phyloP scores from a whole-genome alignment of 2,113 vertebrate species.

The Smithornis capensis region DNA sequence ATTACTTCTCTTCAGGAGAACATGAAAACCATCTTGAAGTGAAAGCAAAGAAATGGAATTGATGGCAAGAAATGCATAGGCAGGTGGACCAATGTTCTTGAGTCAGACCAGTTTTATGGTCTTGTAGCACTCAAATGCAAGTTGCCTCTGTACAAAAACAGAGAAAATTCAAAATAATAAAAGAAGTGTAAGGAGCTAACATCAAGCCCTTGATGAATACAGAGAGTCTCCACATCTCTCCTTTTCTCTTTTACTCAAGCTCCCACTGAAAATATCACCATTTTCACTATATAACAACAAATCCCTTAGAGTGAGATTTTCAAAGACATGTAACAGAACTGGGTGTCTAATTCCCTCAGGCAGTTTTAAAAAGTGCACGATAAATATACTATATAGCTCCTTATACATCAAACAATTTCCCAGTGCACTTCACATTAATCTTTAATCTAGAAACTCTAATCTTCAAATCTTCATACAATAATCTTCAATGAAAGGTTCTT shows the following conservation, averaged over 20 bases:
- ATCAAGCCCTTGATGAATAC: not conserved
- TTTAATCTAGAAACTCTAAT: slow-evolving; percentile 64
- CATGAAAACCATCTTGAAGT: not conserved
- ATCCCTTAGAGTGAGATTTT: slow-evolving; percentile 28
- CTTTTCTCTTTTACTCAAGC: not conserved
- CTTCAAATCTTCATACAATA: slow-evolving; percentile 49
- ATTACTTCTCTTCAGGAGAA: not conserved
- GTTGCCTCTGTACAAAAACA: not conserved
- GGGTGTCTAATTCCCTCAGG: slow-evolving; percentile 23
- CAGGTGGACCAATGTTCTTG: not conserved
- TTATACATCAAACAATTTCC: slow-evolving; percentile 58
- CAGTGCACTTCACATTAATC: slow-evolving; percentile 46
- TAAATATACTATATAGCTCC: slow-evolving; percentile 36
- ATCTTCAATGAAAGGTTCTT: slow-evolving; percentile 49
- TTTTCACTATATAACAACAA: not conserved
- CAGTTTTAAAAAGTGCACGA: slow-evolving; percentile 16
- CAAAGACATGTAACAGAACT: not conserved
- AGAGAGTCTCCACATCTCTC: not conserved
- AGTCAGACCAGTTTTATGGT: not conserved
- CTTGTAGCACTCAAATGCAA: not conserved
- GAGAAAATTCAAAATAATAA: not conserved
- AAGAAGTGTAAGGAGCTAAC: not conserved
- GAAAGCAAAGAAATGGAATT: not conserved
- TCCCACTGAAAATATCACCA: not conserved
- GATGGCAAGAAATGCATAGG: not conserved